Conservation (phyloP, 1,140 invertebrate genomes). For the Drusus annulatus region DNA sequence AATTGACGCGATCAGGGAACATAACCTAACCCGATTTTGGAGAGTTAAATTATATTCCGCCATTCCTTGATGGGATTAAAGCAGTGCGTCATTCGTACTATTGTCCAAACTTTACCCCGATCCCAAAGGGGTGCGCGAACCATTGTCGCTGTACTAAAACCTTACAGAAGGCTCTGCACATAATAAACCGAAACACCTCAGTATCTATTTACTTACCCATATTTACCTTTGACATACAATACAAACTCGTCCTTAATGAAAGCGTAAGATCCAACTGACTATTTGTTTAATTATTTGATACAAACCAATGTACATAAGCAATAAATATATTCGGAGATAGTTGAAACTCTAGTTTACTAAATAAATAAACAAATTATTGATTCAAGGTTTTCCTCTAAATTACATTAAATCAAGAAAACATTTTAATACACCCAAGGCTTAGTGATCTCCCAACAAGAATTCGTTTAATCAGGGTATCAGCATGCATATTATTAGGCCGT, state of each 20-base stretch:
- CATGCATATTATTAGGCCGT: neutral
- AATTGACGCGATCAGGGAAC: slow-evolving; percentile 37
- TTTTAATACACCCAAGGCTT: too few species aligned
- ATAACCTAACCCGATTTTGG: slow-evolving; percentile 10
- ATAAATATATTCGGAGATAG: neutral
- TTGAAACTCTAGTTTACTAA: neutral
- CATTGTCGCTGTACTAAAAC: slow-evolving; percentile 3
- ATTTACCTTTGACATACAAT: slow-evolving; percentile 28
- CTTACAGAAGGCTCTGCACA: neutral
- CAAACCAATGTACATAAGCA: neutral
- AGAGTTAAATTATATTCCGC: slow-evolving; percentile 27
- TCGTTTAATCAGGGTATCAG: too few species aligned
- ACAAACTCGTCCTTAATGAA: slow-evolving; percentile 33
- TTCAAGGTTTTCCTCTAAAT: too few species aligned
- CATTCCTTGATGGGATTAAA: slow-evolving; percentile 22
- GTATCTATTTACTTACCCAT: slow-evolving; percentile 17
- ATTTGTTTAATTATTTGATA: slow-evolving; percentile 29
- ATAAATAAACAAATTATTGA: too few species aligned
- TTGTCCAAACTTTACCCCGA: slow-evolving; percentile 22
- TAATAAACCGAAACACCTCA: slow-evolving; percentile 28
- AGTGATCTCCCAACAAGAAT: too few species aligned
- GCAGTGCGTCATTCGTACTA: neutral
- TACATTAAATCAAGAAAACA: too few species aligned
- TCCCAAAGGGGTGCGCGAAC: slow-evolving; percentile 10
- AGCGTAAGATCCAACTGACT: neutral